Percentiles rank a stretch among this genome's conserved stretches.
Evolutionary conservation across 2,113 vertebrate species (phyloP).

Genomic region (Xenopus tropicalis): UCB_Xtro_10.0 CM004449.2:114538501-114539000

Average conservation of each 20-base stretch:
- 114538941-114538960: too few relatives aligned
- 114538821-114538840: slow-evolving; percentile 29
- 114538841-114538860: slow-evolving; percentile 21
- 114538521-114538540: too few relatives aligned
- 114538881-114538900: not conserved
- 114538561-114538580: too few relatives aligned
- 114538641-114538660: slow-evolving; percentile 43
- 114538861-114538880: too few relatives aligned
- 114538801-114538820: slow-evolving; percentile 25
- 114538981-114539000: too few relatives aligned
- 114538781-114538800: slow-evolving; percentile 19
- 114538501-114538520: too few relatives aligned
- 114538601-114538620: not conserved
- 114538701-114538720: slow-evolving; percentile 53
- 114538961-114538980: too few relatives aligned
- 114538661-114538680: slow-evolving; percentile 57
- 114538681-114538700: slow-evolving; percentile 59
- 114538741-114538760: slow-evolving; percentile 52
- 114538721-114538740: slow-evolving; percentile 60
- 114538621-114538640: slow-evolving; percentile 39
- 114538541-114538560: too few relatives aligned
- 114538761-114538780: not conserved
- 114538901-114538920: rapidly evolving
- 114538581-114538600: too few relatives aligned
- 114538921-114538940: too few relatives aligned